phyloP scores from a whole-genome alignment of 2,113 vertebrate species.

The Anoura caudifer region DNA sequence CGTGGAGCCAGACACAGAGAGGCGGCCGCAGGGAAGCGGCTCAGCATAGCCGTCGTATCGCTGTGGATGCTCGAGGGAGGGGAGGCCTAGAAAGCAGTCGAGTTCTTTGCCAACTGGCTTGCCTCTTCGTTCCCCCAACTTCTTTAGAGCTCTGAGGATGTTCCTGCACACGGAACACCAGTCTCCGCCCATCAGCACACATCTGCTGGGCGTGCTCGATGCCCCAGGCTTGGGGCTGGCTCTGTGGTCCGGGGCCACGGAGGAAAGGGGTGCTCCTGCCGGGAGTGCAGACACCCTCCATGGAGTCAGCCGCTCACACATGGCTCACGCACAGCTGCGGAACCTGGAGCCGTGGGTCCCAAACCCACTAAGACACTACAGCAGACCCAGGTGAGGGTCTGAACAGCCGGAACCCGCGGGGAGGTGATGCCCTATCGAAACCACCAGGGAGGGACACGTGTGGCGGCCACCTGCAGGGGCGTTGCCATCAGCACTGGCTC shows the following conservation, averaged over 20 bases:
- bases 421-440: neutral
- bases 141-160: neutral
- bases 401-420: neutral
- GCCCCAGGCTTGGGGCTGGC: fast-evolving
- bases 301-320: fast-evolving
- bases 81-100: neutral
- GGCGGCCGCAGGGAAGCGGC: neutral
- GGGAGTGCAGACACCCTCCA: neutral
- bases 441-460: neutral
- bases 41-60: neutral
- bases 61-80: neutral
- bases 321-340: fast-evolving
- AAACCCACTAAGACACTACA: fast-evolving
- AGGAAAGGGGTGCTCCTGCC: fast-evolving
- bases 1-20: neutral
- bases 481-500: no score
- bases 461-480: fast-evolving
- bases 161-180: neutral
- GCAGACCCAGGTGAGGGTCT: fast-evolving
- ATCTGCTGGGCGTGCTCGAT: fast-evolving
- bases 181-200: neutral
- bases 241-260: neutral
- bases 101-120: neutral
- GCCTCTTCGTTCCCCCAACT: neutral
- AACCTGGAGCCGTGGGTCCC: no score